phyloP scores from a whole-genome alignment of 2,113 vertebrate species.

The Pomatostomus ruficeps region DNA sequence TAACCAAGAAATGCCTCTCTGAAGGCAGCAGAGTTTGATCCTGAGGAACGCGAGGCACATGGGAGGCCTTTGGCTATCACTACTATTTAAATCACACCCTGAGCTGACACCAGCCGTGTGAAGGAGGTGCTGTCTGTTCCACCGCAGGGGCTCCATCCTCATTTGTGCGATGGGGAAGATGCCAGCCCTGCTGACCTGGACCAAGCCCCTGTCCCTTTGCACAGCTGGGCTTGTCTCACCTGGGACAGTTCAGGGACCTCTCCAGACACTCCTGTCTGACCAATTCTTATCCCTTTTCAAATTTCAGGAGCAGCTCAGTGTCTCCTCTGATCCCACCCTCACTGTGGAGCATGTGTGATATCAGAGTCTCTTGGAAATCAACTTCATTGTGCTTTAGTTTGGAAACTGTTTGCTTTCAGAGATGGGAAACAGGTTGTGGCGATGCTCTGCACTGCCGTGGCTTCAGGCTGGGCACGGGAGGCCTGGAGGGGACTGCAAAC shows the following conservation, averaged over 20 bases:
- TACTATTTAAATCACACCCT: neutral
- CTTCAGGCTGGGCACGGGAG: neutral
- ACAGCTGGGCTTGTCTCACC: neutral
- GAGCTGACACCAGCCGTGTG: neutral
- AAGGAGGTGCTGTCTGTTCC: neutral
- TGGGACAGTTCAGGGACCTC: neutral
- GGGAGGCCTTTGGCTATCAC: neutral
- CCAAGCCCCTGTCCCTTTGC: neutral
- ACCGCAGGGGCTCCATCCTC: neutral
- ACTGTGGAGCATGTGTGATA: neutral
- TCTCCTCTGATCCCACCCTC: neutral
- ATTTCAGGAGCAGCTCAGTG: neutral
- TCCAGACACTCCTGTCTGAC: neutral
- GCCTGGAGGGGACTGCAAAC: neutral
- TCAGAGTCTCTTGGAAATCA: neutral
- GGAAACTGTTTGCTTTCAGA: neutral
- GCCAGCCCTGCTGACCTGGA: neutral
- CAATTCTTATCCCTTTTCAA: rapidly evolving
- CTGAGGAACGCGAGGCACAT: neutral
- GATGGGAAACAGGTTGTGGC: rapidly evolving
- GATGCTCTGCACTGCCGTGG: neutral
- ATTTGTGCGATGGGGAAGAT: rapidly evolving
- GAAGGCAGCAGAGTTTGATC: neutral
- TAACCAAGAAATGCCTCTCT: neutral
- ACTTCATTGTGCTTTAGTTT: rapidly evolving